phyloP scores from a whole-genome alignment of 2,888 invertebrate genomes.

The Timandra comae region DNA sequence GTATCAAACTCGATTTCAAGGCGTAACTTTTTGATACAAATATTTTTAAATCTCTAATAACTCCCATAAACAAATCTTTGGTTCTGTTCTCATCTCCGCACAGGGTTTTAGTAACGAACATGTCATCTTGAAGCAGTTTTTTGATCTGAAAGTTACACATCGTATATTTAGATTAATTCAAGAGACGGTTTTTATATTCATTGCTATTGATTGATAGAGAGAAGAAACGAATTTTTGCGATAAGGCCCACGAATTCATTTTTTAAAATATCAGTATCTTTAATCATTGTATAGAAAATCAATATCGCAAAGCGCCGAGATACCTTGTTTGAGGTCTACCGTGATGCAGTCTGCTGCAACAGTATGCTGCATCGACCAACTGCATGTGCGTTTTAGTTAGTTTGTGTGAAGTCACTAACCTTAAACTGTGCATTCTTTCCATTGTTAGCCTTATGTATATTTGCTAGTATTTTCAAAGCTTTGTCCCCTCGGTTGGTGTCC shows the following conservation, averaged over 20 bases:
- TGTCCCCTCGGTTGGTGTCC: conserved; percentile 74
- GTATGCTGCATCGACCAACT: no score
- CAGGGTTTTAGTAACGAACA: conserved; percentile 47
- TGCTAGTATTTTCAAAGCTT: conserved; percentile 77
- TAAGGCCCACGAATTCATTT: no score
- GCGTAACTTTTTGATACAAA: conserved; percentile 61
- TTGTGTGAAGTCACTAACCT: conserved; percentile 58
- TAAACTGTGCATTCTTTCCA: conserved; percentile 65
- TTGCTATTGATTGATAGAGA: no score
- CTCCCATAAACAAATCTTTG: conserved; percentile 53
- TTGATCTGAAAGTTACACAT: conserved; percentile 65
- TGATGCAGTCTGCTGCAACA: no score
- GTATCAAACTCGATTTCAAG: conserved; percentile 53
- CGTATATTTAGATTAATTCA: no score
- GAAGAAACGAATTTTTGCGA: no score
- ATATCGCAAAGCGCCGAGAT: no score
- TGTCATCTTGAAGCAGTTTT: conserved; percentile 54
- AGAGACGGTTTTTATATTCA: no score
- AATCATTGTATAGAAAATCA: conserved; percentile 1
- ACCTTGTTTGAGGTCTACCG: no score
- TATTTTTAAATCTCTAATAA: conserved; percentile 54
- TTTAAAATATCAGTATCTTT: no score
- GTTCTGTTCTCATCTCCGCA: conserved; percentile 51
- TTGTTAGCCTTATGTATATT: conserved; percentile 75
- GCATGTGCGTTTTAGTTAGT: no score